Evolutionary conservation across 2,888 invertebrate species (phyloP), one percentile per base, ranked within the genome.

Genomic region (Gymnoscelis rufifasciata): DNA sequence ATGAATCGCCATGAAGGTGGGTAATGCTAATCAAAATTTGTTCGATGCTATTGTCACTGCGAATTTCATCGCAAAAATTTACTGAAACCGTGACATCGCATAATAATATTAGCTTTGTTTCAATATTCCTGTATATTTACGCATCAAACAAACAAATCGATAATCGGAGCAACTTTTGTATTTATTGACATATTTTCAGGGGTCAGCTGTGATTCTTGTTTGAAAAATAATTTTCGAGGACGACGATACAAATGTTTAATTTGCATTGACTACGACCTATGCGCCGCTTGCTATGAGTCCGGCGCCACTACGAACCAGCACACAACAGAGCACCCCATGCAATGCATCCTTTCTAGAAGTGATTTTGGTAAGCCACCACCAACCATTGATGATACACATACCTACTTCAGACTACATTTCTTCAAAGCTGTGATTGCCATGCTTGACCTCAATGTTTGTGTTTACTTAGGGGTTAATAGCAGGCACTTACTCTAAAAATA

Each of bases 121-220:
- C 48, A 36, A 53, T 43, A 30, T 30, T 36, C 57, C 61, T 57
- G 46, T 31, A 45, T 48, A 43, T 43, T 42, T 54, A 47, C 51
- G 23, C 39, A 36, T 47, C 55, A 40, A 44, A 54, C 47, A 55
- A 53, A 59, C 55, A 44, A 48, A 44, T 56, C 58, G 54, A 51
- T 48, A 39, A 43, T 35, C 19, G 71, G 69, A 61, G 73, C 35
- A 42, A 67, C 59, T 69, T 66, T 65, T 66, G 56, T 67, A 66
- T 65, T 54, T 79, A 76, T 74, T 83, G 75, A 74, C 74, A 73
- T 71, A 64, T 69, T 90, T 90, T 64, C 82, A 97, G 99, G 98
- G 91, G 98, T 99, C 79, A 98, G 98, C 92, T 99, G 99, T 93
- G 99, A 99, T 93, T 96, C 97, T 78, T 99, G 99, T 92, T 92